Conservation (phyloP, 1,140 invertebrate species). For the Babylonia areolata region DNA sequence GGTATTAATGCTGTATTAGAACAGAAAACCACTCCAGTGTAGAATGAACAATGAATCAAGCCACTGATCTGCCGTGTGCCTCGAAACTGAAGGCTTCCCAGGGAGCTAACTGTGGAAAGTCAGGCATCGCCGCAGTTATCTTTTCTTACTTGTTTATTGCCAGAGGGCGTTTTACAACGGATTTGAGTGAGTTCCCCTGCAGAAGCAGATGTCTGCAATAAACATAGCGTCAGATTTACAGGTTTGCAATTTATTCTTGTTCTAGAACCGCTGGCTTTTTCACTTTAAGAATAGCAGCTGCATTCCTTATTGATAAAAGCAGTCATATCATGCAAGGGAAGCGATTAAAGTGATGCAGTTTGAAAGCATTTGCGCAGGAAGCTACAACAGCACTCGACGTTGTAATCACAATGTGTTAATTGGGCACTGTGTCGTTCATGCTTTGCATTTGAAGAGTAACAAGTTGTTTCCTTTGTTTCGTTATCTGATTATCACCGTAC, state of each 20-base stretch:
- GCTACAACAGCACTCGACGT: no score
- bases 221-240: slow-evolving; percentile 1
- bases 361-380: background rate
- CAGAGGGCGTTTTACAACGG: slow-evolving; percentile 32
- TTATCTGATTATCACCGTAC: no score
- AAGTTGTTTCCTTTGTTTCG: no score
- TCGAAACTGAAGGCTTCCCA: no score
- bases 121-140: background rate
- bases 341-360: background rate
- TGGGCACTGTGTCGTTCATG: no score
- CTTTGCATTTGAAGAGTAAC: no score
- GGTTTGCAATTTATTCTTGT: background rate
- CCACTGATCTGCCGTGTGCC: no score
- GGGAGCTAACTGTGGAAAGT: background rate
- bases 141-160: slow-evolving; percentile 21
- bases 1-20: no score
- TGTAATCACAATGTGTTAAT: no score
- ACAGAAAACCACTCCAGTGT: no score
- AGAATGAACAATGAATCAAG: no score
- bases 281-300: background rate
- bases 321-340: background rate
- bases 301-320: background rate
- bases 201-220: slow-evolving; percentile 29
- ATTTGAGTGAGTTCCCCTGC: slow-evolving; percentile 32
- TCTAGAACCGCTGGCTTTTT: background rate